Evolutionary conservation across 2,797 vertebrate genomes (phyloP).

Genomic region (Leptodactylus fallax): DNA sequence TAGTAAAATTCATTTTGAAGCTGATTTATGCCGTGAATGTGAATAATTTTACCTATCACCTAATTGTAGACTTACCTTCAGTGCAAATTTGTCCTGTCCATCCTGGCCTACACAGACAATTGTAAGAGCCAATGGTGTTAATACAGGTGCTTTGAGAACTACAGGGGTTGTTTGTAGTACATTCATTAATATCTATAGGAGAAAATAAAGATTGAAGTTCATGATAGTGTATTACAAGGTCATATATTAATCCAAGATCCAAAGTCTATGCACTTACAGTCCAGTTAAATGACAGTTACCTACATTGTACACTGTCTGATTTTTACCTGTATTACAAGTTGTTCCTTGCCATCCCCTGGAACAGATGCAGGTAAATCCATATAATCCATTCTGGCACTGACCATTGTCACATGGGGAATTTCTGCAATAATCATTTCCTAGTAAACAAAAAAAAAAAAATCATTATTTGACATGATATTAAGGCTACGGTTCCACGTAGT

Average conservation of each 20-base stretch:
- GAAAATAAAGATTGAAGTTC: neutral
- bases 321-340: conserved; percentile 45
- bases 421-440: conserved; percentile 46
- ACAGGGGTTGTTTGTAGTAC: conserved; percentile 48
- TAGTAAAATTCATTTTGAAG: too few species aligned
- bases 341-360: conserved; percentile 35
- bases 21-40: too few species aligned
- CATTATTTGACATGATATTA: neutral
- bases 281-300: neutral
- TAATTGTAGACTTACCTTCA: conserved; percentile 3
- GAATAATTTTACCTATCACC: too few species aligned
- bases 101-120: conserved; percentile 10
- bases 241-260: neutral
- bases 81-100: conserved; percentile 48
- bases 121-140: conserved; percentile 42
- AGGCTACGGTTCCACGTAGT: too few species aligned
- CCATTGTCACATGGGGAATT: conserved; percentile 12
- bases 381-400: neutral
- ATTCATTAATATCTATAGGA: conserved; percentile 56
- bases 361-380: conserved; percentile 26
- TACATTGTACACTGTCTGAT: neutral
- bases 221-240: neutral
- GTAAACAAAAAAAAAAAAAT: neutral
- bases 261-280: neutral
- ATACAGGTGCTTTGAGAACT: conserved; percentile 12